Evolutionary conservation across 2,113 vertebrate species (phyloP).

Genomic region (Thamnophis sirtalis): DNA sequence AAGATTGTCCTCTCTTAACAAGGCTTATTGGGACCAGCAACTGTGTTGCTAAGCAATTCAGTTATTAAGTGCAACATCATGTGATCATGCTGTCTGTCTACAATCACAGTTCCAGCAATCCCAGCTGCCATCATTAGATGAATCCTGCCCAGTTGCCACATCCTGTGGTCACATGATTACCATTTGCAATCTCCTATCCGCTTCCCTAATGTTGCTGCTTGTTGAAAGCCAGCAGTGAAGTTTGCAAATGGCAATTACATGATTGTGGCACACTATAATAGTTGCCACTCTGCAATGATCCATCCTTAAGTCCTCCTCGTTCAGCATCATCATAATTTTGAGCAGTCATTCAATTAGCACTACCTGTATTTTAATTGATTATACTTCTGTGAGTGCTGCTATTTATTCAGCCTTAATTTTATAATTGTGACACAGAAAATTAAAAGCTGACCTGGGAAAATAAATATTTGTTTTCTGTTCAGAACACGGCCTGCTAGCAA

Average conservation of each 20-base stretch:
- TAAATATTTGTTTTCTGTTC: constrained; percentile 55
- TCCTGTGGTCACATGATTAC: not conserved
- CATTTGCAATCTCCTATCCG: not conserved
- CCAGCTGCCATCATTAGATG: not conserved
- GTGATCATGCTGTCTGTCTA: not conserved
- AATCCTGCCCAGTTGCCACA: not conserved
- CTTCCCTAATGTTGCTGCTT: not conserved
- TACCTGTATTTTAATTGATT: not conserved
- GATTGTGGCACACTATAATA: not conserved
- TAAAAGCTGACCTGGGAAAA: constrained; percentile 46
- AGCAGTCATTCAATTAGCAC: not conserved
- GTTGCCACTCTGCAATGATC: not conserved
- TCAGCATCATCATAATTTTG: not conserved
- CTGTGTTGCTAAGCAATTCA: not conserved
- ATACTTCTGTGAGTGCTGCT: not conserved
- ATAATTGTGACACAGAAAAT: constrained; percentile 47
- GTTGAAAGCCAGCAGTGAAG: not conserved
- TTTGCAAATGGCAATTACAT: not conserved
- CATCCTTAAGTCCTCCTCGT: not conserved
- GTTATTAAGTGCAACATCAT: not conserved
- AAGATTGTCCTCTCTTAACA: not conserved
- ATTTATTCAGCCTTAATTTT: not conserved
- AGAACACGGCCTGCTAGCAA: constrained; percentile 43
- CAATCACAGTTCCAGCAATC: not conserved
- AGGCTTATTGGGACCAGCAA: not conserved